These are phyloP conservation scores for Pavo muticus DNA, from an alignment of 2,113 vertebrate genomes.

Conservation along the genomic window DNA sequence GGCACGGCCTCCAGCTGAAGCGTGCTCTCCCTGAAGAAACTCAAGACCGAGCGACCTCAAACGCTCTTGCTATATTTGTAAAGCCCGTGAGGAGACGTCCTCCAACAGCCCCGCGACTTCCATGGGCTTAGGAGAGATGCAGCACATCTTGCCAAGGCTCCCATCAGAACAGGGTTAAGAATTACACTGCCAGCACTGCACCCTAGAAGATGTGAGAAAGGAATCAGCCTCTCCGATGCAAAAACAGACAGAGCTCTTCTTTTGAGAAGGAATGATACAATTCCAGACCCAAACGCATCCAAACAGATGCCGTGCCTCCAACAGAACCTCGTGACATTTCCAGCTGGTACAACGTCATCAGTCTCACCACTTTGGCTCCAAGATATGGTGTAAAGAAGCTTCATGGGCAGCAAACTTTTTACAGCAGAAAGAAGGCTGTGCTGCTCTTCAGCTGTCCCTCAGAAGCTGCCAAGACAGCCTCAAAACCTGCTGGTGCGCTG, in stretches of 20 bases:
- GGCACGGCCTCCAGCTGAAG: not conserved
- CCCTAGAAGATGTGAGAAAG: not conserved
- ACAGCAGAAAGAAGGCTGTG: not conserved
- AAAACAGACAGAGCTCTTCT: not conserved
- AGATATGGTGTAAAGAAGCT: not conserved
- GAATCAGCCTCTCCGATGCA: rapidly evolving
- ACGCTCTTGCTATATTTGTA: conserved; percentile 49
- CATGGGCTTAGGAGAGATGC: not conserved
- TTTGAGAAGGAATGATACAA: not conserved
- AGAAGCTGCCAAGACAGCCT: not conserved
- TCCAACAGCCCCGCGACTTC: not conserved
- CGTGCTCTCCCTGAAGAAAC: conserved; percentile 24
- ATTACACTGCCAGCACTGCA: not conserved
- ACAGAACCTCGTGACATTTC: not conserved
- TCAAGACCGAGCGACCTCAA: conserved; percentile 46
- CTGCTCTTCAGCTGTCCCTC: not conserved
- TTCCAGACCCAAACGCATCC: not conserved
- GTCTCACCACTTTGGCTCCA: not conserved
- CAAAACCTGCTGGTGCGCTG: rapidly evolving
- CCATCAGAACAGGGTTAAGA: not conserved
- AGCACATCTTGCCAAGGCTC: not conserved
- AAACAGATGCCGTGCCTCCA: not conserved
- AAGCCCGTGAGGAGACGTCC: not conserved
- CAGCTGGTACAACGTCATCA: not conserved
- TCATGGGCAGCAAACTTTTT: not conserved